These are phyloP conservation scores for Drosophila anceps DNA, from an alignment of 2,888 invertebrate genomes.

Conservation along the genomic window DNA sequence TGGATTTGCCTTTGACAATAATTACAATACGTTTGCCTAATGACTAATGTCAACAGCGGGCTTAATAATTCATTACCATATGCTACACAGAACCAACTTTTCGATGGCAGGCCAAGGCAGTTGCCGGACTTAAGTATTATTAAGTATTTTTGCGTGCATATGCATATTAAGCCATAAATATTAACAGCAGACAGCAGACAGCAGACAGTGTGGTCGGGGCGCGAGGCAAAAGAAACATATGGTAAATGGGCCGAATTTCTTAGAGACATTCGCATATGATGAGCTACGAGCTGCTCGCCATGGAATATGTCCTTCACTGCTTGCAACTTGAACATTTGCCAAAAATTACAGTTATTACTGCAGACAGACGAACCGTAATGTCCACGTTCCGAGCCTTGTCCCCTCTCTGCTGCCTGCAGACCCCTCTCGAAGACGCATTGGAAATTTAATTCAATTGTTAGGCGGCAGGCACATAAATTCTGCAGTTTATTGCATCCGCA, in stretches of 20 bases:
- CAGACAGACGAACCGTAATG: constrained; percentile 65
- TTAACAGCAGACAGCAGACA: constrained; percentile 47
- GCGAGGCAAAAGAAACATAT: constrained; percentile 35
- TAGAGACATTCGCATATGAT: constrained; percentile 35
- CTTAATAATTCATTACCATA: constrained; percentile 66
- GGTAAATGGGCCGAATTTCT: constrained; percentile 56
- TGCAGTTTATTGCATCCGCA: constrained; percentile 79
- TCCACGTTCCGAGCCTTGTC: constrained; percentile 30
- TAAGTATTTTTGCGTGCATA: constrained; percentile 62
- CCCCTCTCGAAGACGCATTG: constrained; percentile 61
- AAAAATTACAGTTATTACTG: constrained; percentile 81
- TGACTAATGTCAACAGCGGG: constrained; percentile 48
- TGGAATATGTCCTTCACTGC: constrained; percentile 10
- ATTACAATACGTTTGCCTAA: constrained; percentile 41
- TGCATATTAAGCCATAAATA: constrained; percentile 74
- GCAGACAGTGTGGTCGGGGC: background rate
- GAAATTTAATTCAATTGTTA: constrained; percentile 79
- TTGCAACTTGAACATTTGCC: constrained; percentile 64
- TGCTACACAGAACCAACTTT: constrained; percentile 41
- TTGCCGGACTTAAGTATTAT: constrained; percentile 54
- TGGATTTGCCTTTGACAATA: constrained; percentile 13
- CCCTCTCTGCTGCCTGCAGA: background rate
- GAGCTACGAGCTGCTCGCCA: constrained; percentile 36
- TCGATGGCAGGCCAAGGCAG: constrained; percentile 31
- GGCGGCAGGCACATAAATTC: constrained; percentile 74